Evolutionary conservation across 2,888 invertebrate species (phyloP).

Genomic region (Zaprionus obscuricornis): DNA sequence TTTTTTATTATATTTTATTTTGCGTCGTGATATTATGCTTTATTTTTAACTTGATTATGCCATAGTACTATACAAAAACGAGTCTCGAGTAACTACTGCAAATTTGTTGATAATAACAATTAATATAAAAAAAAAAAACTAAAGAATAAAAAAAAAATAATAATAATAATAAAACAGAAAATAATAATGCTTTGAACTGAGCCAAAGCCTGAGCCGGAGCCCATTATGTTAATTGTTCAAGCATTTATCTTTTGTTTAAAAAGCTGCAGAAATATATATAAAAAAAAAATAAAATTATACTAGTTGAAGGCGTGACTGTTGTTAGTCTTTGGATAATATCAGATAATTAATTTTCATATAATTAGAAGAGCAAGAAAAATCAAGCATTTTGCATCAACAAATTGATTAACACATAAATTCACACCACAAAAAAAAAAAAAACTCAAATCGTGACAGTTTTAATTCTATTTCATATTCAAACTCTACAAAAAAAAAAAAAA

Average conservation of each 20-base stretch:
- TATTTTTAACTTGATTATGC: conserved; percentile 68
- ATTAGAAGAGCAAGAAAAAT: too few species aligned
- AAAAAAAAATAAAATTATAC: too few species aligned
- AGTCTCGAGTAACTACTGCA: conserved; percentile 18
- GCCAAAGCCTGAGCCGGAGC: too few species aligned
- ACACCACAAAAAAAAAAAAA: too few species aligned
- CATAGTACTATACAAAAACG: conserved; percentile 26
- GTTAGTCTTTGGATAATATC: conserved; percentile 27
- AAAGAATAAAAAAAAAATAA: conserved; percentile 1
- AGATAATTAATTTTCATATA: conserved; percentile 31
- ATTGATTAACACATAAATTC: conserved; percentile 17
- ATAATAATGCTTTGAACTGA: too few species aligned
- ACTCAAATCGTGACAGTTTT: too few species aligned
- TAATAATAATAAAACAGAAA: conserved; percentile 1
- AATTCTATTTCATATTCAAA: too few species aligned
- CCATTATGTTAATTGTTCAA: too few species aligned
- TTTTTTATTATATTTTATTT: conserved; percentile 4
- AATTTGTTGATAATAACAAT: conserved; percentile 35
- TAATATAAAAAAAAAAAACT: conserved; percentile 40
- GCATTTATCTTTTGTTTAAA: too few species aligned
- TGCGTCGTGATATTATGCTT: conserved; percentile 55
- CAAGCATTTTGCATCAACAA: conserved; percentile 22
- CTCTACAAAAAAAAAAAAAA: too few species aligned
- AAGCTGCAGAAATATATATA: too few species aligned
- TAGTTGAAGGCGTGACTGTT: not conserved